These are phyloP conservation scores for Sminthopsis crassicaudata DNA, from an alignment of 2,113 vertebrate species.

Conservation along the genomic window DNA sequence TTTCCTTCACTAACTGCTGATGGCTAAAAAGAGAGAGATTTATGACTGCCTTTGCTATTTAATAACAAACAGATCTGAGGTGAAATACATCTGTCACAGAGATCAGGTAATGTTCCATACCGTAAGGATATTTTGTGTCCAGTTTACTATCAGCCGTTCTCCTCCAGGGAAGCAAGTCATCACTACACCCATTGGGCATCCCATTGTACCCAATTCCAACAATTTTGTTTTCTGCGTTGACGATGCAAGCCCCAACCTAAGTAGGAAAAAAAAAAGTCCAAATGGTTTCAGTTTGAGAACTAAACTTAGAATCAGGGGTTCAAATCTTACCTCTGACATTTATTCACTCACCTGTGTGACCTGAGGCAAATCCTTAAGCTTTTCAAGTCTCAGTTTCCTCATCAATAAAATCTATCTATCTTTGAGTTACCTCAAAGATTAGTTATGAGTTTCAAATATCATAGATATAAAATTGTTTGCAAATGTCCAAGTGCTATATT, in stretches of 20 bases:
- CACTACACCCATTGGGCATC: constrained; percentile 94
- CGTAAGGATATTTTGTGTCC: constrained; percentile 93
- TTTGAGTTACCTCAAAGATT: no score
- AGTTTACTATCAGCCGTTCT: constrained; percentile 84
- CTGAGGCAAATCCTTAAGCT: not conserved
- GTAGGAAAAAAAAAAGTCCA: constrained; percentile 26
- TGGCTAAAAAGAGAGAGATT: not conserved
- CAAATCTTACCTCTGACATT: not conserved
- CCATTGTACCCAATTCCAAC: constrained; percentile 98
- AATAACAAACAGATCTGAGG: not conserved
- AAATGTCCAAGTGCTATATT: not conserved
- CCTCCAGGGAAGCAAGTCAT: constrained; percentile 88
- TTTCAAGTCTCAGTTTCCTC: not conserved
- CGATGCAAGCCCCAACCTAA: constrained; percentile 98
- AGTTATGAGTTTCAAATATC: not conserved
- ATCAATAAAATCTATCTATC: no score
- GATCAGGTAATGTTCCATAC: constrained; percentile 75
- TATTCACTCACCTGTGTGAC: no score
- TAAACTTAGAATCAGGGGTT: not conserved
- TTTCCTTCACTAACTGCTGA: not conserved
- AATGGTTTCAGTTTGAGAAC: not conserved
- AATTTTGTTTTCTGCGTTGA: constrained; percentile 97
- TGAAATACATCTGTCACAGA: not conserved
- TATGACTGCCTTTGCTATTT: not conserved
- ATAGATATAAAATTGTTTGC: not conserved